Evolutionary conservation across 1,140 invertebrate species (phyloP).

Genomic region (Euschistus heros): DNA sequence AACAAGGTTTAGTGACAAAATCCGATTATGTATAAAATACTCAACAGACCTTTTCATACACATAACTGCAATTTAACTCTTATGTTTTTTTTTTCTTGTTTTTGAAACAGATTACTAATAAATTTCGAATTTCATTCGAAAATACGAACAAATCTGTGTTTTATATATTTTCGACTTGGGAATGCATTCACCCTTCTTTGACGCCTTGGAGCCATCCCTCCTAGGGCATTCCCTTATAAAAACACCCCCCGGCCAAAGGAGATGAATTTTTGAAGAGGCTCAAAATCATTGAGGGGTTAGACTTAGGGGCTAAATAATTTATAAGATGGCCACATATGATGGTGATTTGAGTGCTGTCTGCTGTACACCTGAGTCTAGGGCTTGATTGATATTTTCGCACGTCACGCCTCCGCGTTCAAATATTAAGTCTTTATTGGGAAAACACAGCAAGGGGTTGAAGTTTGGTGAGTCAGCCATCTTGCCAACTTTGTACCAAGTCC

Average conservation of each 20-base stretch:
- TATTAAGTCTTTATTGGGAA: not conserved
- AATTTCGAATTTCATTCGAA: too few species aligned
- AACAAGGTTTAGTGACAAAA: too few species aligned
- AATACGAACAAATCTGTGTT: too few species aligned
- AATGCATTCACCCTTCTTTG: too few species aligned
- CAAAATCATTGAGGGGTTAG: conserved; percentile 6
- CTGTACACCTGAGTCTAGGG: not conserved
- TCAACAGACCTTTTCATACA: too few species aligned
- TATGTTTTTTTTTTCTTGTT: too few species aligned
- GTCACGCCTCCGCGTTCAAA: not conserved
- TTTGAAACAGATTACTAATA: too few species aligned
- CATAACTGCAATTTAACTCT: too few species aligned
- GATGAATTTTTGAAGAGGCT: not conserved
- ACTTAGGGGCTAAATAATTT: not conserved
- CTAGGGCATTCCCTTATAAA: not conserved
- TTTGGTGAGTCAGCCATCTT: not conserved
- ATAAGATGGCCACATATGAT: not conserved
- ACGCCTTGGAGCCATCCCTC: too few species aligned
- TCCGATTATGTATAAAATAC: too few species aligned
- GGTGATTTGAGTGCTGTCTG: conserved; percentile 1
- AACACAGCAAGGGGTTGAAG: not conserved
- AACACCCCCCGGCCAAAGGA: not conserved
- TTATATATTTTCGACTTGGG: too few species aligned
- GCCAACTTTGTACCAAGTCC: too few species aligned
- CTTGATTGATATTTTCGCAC: not conserved